Percentiles rank a stretch among this genome's conserved stretches.
These are phyloP conservation scores for Stegophylla sp. DNA, from an alignment of 2,888 invertebrate genomes.

Conservation along the genomic window DNA sequence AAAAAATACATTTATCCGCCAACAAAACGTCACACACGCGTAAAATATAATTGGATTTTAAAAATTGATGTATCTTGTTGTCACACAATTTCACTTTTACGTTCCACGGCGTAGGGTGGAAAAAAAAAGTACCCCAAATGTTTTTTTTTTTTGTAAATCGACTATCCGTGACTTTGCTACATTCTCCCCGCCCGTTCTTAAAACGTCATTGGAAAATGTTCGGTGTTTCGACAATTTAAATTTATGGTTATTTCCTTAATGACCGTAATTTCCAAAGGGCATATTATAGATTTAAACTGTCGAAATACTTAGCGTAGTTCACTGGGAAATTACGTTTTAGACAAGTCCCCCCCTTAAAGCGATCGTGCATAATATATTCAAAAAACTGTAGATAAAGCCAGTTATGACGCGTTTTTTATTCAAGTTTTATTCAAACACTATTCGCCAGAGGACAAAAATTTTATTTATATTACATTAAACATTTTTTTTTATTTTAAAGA, in stretches of 20 bases:
- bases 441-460: not conserved
- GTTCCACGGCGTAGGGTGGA: not conserved
- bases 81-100: slow-evolving; percentile 32
- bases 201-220: slow-evolving; percentile 43
- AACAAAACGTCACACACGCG: not conserved
- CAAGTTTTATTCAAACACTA: too few species aligned
- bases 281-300: not conserved
- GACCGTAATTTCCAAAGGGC: not conserved
- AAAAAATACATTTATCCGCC: not conserved
- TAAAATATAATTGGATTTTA: slow-evolving; percentile 4
- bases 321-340: not conserved
- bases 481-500: not conserved
- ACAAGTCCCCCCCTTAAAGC: not conserved
- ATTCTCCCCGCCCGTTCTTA: not conserved
- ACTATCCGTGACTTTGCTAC: slow-evolving; percentile 28
- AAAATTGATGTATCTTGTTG: slow-evolving; percentile 15
- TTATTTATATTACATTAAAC: not conserved
- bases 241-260: slow-evolving; percentile 27
- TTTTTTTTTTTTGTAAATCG: slow-evolving; percentile 15
- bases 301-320: slow-evolving; percentile 7
- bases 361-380: not conserved
- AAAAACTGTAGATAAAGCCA: not conserved
- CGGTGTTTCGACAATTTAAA: slow-evolving; percentile 33
- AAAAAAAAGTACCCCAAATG: slow-evolving; percentile 11
- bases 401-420: too few species aligned